Percentiles rank a stretch among this genome's conserved stretches.
phyloP scores from a whole-genome alignment of 2,113 vertebrate species.

The Oxyruncus cristatus region DNA sequence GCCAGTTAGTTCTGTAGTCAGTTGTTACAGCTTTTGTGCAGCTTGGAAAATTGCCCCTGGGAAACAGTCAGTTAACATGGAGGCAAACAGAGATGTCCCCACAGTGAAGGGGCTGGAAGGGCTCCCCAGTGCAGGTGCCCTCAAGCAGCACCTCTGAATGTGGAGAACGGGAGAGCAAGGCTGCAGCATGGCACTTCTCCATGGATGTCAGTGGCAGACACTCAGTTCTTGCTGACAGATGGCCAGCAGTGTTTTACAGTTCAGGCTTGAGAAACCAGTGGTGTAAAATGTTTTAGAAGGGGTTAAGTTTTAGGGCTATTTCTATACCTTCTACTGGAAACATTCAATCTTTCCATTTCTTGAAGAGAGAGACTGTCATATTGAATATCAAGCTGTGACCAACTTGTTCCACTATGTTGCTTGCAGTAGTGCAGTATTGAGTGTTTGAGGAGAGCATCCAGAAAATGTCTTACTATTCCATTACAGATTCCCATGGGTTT shows the following conservation, averaged over 20 bases:
- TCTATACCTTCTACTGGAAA: background rate
- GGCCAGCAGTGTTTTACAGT: background rate
- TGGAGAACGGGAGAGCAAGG: background rate
- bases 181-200: background rate
- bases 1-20: accelerated
- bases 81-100: background rate
- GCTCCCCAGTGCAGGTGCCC: background rate
- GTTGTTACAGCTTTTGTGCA: background rate
- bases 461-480: background rate
- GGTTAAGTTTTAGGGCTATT: background rate
- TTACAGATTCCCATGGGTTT: background rate
- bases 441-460: background rate
- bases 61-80: background rate
- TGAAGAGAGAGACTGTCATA: background rate
- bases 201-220: background rate
- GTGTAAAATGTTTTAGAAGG: background rate
- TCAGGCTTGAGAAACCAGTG: background rate
- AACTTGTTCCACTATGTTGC: background rate
- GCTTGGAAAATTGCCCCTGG: background rate
- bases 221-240: background rate
- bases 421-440: background rate
- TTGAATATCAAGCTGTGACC: background rate
- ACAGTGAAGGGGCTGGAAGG: background rate
- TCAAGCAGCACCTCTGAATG: background rate
- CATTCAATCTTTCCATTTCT: background rate